A percentile compares a stretch with the other conserved stretches of the same genome.
phyloP scores from a whole-genome alignment of 2,797 vertebrate genomes.

The Micropoecilia bifurca region DNA sequence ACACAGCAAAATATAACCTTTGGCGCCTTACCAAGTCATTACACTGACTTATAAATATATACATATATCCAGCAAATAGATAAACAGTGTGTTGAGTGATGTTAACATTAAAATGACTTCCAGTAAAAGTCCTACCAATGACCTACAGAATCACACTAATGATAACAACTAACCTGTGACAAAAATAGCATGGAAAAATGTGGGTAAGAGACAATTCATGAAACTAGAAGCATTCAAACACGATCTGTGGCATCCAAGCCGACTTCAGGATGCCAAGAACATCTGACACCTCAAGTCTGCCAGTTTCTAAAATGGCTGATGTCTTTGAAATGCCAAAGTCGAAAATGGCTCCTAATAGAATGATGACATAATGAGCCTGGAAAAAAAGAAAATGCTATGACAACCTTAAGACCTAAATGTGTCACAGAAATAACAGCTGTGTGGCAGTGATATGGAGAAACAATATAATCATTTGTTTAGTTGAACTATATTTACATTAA shows the following conservation, averaged over 20 bases:
- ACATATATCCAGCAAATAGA: conserved; percentile 19
- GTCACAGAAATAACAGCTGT: conserved; percentile 58
- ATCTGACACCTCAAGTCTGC: conserved; percentile 59
- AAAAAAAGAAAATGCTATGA: conserved; percentile 59
- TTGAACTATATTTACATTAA: neutral
- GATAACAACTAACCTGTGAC: conserved; percentile 13
- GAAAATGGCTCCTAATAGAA: conserved; percentile 72
- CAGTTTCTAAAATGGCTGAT: conserved; percentile 66
- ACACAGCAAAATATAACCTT: conserved; percentile 54
- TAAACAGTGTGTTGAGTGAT: conserved; percentile 1
- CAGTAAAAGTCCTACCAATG: conserved; percentile 1
- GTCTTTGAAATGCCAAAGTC: conserved; percentile 58
- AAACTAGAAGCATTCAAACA: conserved; percentile 28
- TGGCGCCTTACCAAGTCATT: conserved; percentile 31
- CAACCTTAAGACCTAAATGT: conserved; percentile 71
- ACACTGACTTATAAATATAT: neutral
- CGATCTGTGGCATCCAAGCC: conserved; percentile 27
- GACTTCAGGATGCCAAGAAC: conserved; percentile 50
- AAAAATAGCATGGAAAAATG: conserved; percentile 32
- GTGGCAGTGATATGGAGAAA: conserved; percentile 34
- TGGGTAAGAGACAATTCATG: conserved; percentile 31
- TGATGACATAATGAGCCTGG: conserved; percentile 59
- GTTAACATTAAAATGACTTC: neutral
- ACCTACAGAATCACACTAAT: conserved; percentile 3
- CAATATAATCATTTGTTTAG: conserved; percentile 3